A percentile compares a stretch with the other conserved stretches of the same genome.
Evolutionary conservation across 2,113 vertebrate genomes (phyloP).

Genomic region (Callipepla squamata): DNA sequence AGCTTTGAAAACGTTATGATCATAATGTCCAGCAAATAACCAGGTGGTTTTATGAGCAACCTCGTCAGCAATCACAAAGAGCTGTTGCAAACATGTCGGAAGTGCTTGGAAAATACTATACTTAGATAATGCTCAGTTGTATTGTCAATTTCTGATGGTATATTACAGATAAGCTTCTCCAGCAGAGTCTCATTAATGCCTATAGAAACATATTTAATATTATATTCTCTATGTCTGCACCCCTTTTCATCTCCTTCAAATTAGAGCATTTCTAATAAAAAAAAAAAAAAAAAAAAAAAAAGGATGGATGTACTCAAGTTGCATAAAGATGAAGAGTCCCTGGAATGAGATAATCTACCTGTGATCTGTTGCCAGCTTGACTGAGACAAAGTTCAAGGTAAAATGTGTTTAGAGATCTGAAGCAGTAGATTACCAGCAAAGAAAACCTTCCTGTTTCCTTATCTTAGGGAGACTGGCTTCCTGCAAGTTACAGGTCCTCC

Average conservation of each 20-base stretch:
- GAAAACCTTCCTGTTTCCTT: slow-evolving; percentile 55
- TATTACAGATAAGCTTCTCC: background rate
- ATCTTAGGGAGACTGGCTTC: slow-evolving; percentile 38
- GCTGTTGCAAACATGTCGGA: background rate
- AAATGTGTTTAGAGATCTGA: slow-evolving; percentile 57
- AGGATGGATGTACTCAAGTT: background rate
- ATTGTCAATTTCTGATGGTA: background rate
- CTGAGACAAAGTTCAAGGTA: slow-evolving; percentile 37
- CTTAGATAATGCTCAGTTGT: background rate
- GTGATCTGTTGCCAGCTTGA: slow-evolving; percentile 62
- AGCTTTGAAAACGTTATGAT: background rate
- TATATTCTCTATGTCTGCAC: background rate
- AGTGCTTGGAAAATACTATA: background rate
- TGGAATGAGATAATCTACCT: slow-evolving; percentile 24
- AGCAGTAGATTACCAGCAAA: slow-evolving; percentile 37
- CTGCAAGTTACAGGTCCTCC: slow-evolving; percentile 21
- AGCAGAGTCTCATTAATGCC: background rate
- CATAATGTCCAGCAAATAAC: background rate
- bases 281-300: too few species aligned
- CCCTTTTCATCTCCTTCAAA: background rate
- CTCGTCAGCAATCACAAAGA: background rate
- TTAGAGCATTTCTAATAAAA: background rate
- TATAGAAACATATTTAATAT: background rate
- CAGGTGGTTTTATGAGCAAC: background rate
- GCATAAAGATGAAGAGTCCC: background rate